These are phyloP conservation scores for Stratiolaelaps scimitus DNA, from an alignment of 1,140 invertebrate genomes.

Conservation along the genomic window DNA sequence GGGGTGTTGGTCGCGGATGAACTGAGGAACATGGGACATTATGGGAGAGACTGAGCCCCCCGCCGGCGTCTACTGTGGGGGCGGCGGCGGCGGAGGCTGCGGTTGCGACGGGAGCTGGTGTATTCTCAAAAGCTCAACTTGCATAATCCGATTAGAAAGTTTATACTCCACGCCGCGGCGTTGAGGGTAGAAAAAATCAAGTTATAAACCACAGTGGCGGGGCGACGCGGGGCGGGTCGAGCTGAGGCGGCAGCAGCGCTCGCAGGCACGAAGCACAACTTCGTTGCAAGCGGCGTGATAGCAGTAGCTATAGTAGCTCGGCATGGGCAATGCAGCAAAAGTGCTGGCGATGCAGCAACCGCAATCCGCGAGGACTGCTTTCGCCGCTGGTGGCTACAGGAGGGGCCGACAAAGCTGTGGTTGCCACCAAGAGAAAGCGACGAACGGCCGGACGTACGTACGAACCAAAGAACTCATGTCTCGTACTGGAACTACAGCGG, in stretches of 20 bases:
- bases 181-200: constrained; percentile 13
- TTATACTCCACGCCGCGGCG: constrained; percentile 6
- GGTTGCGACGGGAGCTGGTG: too few species aligned
- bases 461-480: neutral
- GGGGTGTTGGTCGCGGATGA: neutral
- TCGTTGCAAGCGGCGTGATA: too few species aligned
- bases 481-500: too few species aligned
- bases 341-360: too few species aligned
- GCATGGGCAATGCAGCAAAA: too few species aligned
- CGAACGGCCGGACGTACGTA: neutral
- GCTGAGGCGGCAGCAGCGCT: too few species aligned
- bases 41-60: neutral
- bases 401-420: too few species aligned
- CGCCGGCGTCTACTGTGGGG: neutral
- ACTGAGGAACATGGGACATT: neutral
- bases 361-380: too few species aligned
- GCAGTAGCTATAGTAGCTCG: too few species aligned
- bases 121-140: constrained; percentile 26
- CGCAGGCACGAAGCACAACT: too few species aligned
- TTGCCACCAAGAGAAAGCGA: neutral
- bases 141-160: constrained; percentile 29
- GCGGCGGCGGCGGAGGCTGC: neutral
- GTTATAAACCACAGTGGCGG: constrained; percentile 22
- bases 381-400: too few species aligned
- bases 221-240: too few species aligned